Percentiles rank a stretch among this genome's conserved stretches.
Conservation (phyloP, 2,797 vertebrate species). For the Acomys russatus region DNA sequence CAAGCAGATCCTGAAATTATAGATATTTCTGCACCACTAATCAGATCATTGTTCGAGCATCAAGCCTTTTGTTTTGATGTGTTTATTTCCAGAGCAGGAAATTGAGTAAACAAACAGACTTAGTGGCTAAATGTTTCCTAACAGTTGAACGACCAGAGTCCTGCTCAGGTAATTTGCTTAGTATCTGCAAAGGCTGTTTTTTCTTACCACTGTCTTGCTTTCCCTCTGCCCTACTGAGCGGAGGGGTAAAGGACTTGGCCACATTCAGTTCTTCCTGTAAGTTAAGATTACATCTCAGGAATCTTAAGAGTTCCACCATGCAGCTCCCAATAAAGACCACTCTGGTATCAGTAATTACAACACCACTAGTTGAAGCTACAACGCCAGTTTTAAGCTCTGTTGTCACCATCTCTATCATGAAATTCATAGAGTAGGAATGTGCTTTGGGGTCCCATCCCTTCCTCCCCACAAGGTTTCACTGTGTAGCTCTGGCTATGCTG, state of each 20-base stretch:
- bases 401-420: not conserved
- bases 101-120: not conserved
- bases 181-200: constrained; percentile 33
- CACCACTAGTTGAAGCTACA: constrained; percentile 15
- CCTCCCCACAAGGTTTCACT: not conserved
- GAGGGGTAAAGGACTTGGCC: not conserved
- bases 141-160: constrained; percentile 41
- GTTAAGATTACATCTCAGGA: not conserved
- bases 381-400: constrained; percentile 45
- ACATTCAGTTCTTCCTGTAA: constrained; percentile 49
- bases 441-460: not conserved
- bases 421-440: constrained; percentile 47
- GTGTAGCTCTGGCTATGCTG: not conserved
- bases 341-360: constrained; percentile 3
- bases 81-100: constrained; percentile 38
- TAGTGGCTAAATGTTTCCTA: constrained; percentile 67
- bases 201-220: not conserved
- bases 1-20: constrained; percentile 80
- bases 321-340: not conserved
- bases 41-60: not conserved
- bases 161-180: constrained; percentile 26
- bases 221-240: too few species aligned
- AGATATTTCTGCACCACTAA: constrained; percentile 34
- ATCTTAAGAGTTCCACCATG: not conserved
- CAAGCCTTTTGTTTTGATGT: constrained; percentile 64